These are phyloP conservation scores for Hippocampus zosterae DNA, from an alignment of 2,113 vertebrate genomes.

Conservation along the genomic window DNA sequence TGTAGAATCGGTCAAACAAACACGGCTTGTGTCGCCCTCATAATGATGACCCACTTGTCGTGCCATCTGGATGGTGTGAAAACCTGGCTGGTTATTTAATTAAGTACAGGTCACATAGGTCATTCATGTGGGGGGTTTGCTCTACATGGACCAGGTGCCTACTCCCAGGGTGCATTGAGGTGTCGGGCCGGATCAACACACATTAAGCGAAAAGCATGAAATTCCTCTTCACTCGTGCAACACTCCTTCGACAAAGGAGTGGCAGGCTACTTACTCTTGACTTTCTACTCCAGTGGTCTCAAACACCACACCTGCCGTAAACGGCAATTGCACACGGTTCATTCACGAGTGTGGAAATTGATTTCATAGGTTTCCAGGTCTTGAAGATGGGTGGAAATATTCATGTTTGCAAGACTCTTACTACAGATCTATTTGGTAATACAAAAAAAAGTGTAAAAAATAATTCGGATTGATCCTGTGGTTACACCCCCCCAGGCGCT, in stretches of 20 bases:
- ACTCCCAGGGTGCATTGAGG: slow-evolving; percentile 35
- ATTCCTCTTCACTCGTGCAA: slow-evolving; percentile 25
- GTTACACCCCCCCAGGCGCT: too few species aligned
- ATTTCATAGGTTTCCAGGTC: background rate
- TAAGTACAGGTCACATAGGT: slow-evolving; percentile 47
- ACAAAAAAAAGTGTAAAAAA: too few species aligned
- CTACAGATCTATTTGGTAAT: too few species aligned
- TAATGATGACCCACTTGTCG: slow-evolving; percentile 32
- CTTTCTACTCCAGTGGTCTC: background rate
- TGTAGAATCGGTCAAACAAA: slow-evolving; percentile 18
- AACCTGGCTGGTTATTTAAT: slow-evolving; percentile 41
- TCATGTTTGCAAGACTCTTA: too few species aligned
- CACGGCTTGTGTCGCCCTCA: slow-evolving; percentile 7
- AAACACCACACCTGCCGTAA: background rate
- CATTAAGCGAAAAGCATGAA: slow-evolving; percentile 49
- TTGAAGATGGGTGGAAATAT: background rate
- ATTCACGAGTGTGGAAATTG: background rate
- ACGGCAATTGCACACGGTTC: background rate
- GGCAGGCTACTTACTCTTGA: background rate
- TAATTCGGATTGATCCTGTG: background rate
- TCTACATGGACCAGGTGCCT: slow-evolving; percentile 52
- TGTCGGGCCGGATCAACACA: slow-evolving; percentile 48
- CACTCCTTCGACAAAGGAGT: slow-evolving; percentile 1
- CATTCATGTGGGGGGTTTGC: slow-evolving; percentile 23
- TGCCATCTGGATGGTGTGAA: slow-evolving; percentile 26